Evolutionary conservation across 2,797 vertebrate genomes (phyloP).

Genomic region (Carduelis carduelis): DNA sequence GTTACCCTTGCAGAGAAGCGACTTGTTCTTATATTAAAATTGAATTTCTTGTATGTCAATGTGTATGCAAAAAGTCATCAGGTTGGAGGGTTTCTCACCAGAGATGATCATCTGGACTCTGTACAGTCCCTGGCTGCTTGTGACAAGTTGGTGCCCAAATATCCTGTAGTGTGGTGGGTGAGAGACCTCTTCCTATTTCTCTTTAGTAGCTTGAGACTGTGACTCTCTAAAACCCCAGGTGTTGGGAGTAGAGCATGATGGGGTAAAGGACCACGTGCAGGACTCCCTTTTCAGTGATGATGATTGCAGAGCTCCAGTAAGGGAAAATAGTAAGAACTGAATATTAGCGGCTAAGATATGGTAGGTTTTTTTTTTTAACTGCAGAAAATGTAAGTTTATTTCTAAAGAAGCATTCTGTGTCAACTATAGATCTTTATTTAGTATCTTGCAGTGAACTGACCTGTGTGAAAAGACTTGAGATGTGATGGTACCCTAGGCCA

Average conservation of each 20-base stretch:
- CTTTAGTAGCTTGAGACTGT: neutral
- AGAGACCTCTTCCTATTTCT: neutral
- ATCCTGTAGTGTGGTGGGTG: neutral
- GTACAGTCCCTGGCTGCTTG: neutral
- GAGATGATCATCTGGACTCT: neutral
- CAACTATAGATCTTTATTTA: neutral
- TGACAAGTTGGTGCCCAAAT: neutral
- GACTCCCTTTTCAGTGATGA: neutral
- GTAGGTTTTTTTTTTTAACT: neutral
- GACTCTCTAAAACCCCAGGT: neutral
- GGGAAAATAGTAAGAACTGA: neutral
- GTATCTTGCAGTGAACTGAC: neutral
- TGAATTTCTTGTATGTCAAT: neutral
- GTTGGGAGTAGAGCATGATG: rapidly evolving
- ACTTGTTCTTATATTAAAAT: neutral
- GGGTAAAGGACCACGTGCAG: neutral
- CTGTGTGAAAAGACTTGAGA: neutral
- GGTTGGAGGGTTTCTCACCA: neutral
- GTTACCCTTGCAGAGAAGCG: neutral
- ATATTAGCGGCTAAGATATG: neutral
- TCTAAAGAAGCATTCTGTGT: neutral
- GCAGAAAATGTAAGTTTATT: neutral
- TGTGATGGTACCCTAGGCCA: rapidly evolving
- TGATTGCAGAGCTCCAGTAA: neutral
- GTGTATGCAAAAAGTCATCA: neutral